These are phyloP conservation scores for Nemotelus pantherinus DNA, from an alignment of 2,888 invertebrate species.

Conservation along the genomic window DNA sequence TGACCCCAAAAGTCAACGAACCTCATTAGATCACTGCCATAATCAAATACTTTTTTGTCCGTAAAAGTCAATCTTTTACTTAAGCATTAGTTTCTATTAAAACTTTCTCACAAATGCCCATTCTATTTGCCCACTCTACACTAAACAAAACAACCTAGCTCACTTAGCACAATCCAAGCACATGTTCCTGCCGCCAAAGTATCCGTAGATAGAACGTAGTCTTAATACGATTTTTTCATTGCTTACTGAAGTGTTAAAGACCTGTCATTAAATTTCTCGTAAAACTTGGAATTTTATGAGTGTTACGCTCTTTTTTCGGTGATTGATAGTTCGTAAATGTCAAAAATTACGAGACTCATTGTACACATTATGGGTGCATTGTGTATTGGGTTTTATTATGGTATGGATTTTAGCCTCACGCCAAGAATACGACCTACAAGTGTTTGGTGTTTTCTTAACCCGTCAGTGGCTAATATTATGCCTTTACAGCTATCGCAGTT, in stretches of 20 bases:
- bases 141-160: no score
- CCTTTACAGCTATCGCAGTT: no score
- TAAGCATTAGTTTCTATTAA: no score
- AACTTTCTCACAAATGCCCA: no score
- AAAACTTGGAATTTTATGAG: slow-evolving; percentile 50
- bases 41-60: no score
- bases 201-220: background rate
- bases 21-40: no score
- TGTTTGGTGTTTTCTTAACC: slow-evolving; percentile 3
- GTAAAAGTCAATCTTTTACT: no score
- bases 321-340: slow-evolving; percentile 52
- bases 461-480: background rate
- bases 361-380: slow-evolving; percentile 29
- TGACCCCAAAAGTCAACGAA: no score
- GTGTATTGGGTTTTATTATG: slow-evolving; percentile 40
- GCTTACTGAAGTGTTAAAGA: slow-evolving; percentile 46
- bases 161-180: no score
- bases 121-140: no score
- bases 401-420: slow-evolving; percentile 12
- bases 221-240: background rate
- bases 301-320: slow-evolving; percentile 44
- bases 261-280: slow-evolving; percentile 47
- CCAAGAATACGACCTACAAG: background rate
- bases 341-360: slow-evolving; percentile 49
- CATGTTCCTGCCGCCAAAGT: no score